Evolutionary conservation across 2,888 invertebrate genomes (phyloP).

Genomic region (Nudaria mundana): DNA sequence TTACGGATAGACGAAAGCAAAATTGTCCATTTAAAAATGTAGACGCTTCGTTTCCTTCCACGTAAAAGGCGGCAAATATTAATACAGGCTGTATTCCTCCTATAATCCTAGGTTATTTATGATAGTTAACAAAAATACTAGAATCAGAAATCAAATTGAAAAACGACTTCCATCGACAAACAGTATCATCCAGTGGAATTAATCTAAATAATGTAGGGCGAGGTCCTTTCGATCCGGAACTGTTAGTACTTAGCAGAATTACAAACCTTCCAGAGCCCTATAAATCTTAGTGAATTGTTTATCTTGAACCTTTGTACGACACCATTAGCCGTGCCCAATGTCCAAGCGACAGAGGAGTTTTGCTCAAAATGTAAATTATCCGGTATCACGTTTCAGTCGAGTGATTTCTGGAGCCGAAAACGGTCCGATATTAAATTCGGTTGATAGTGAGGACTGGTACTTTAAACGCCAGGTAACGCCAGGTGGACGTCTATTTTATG

Average conservation of each 20-base stretch:
- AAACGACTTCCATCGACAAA: no score
- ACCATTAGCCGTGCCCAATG: constrained; percentile 13
- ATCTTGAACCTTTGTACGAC: constrained; percentile 51
- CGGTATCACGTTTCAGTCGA: constrained; percentile 34
- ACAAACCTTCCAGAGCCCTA: constrained; percentile 39
- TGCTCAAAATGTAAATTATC: constrained; percentile 39
- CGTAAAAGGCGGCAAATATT: no score
- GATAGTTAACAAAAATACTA: no score
- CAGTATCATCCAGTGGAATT: neutral
- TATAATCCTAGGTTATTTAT: no score
- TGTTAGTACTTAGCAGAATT: constrained; percentile 53
- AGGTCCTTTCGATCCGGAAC: constrained; percentile 4
- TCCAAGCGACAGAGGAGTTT: constrained; percentile 22
- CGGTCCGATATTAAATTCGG: constrained; percentile 8
- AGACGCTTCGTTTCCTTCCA: no score
- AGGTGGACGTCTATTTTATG: no score
- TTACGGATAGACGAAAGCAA: no score
- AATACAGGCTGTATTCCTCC: no score
- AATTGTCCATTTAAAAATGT: no score
- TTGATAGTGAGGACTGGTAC: neutral
- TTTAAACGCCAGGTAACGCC: no score
- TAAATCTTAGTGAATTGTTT: constrained; percentile 58
- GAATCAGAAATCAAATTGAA: no score
- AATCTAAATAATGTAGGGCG: neutral
- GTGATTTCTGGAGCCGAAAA: constrained; percentile 4